Percentiles rank a stretch among this genome's conserved stretches.
These are phyloP conservation scores for Antheraea yamamai DNA, from an alignment of 2,888 invertebrate species.

Conservation along the genomic window DNA sequence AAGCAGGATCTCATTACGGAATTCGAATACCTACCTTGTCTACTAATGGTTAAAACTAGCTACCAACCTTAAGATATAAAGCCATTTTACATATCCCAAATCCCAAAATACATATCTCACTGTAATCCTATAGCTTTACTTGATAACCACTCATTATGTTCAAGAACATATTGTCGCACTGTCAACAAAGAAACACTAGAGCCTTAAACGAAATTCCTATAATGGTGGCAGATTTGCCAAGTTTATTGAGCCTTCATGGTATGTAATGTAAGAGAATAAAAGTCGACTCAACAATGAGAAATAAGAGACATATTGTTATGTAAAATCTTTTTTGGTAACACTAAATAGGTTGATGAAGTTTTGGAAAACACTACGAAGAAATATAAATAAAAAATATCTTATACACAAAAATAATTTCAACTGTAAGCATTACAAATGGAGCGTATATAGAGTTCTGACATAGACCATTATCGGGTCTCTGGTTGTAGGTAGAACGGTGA, in stretches of 20 bases:
- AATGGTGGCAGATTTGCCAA: no score
- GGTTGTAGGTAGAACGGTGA: not conserved
- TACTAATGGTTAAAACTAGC: no score
- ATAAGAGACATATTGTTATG: no score
- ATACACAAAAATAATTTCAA: not conserved
- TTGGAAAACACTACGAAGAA: not conserved
- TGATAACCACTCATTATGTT: not conserved
- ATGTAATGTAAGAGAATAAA: no score
- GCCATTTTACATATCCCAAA: no score
- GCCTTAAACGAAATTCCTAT: no score
- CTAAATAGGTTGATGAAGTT: not conserved
- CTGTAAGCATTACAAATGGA: not conserved
- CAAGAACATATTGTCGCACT: not conserved
- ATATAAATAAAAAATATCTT: not conserved
- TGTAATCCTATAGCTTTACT: not conserved
- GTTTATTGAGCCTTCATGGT: no score
- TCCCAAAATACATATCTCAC: not conserved
- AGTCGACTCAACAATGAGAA: no score
- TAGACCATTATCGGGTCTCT: no score
- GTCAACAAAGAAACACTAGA: no score
- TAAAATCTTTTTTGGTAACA: not conserved
- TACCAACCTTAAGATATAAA: no score
- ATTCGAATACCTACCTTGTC: not conserved
- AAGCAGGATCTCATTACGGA: not conserved
- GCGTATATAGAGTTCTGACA: not conserved